These are phyloP conservation scores for Hyperoodon ampullatus DNA, from an alignment of 2,113 vertebrate genomes.

Conservation along the genomic window DNA sequence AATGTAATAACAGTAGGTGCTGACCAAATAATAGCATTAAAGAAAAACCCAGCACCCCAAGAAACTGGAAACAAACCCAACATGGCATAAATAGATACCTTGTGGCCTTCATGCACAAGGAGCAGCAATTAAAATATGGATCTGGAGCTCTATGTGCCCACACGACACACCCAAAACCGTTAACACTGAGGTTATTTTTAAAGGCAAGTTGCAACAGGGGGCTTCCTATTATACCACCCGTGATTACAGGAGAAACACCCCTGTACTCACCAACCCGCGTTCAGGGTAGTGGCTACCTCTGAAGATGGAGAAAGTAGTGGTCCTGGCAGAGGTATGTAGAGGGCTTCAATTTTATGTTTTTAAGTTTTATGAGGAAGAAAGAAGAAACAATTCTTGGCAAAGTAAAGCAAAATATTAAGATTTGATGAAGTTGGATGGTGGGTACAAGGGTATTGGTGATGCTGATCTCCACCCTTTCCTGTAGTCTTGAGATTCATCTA, in stretches of 20 bases:
- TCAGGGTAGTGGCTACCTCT: neutral
- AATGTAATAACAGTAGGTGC: neutral
- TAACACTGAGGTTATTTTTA: neutral
- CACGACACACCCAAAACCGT: accelerated
- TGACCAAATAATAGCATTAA: neutral
- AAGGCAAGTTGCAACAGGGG: neutral
- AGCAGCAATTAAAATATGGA: too few relatives aligned
- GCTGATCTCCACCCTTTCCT: neutral
- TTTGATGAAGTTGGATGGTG: neutral
- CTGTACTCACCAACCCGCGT: accelerated
- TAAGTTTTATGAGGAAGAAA: neutral
- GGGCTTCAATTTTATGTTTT: neutral
- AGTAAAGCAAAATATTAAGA: neutral
- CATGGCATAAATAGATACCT: too few relatives aligned
- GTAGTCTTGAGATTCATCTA: neutral
- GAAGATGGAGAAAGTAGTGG: neutral
- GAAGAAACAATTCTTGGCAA: neutral
- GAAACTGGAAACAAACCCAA: too few relatives aligned
- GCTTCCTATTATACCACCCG: accelerated
- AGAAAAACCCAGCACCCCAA: too few relatives aligned
- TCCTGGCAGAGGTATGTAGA: neutral
- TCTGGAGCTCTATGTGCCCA: neutral
- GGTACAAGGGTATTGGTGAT: too few relatives aligned
- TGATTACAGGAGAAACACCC: accelerated
- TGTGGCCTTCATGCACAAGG: too few relatives aligned